Percentiles rank a stretch among this genome's conserved stretches.
These are phyloP conservation scores for Myripristis murdjan DNA, from an alignment of 2,797 vertebrate genomes.

Conservation along the genomic window DNA sequence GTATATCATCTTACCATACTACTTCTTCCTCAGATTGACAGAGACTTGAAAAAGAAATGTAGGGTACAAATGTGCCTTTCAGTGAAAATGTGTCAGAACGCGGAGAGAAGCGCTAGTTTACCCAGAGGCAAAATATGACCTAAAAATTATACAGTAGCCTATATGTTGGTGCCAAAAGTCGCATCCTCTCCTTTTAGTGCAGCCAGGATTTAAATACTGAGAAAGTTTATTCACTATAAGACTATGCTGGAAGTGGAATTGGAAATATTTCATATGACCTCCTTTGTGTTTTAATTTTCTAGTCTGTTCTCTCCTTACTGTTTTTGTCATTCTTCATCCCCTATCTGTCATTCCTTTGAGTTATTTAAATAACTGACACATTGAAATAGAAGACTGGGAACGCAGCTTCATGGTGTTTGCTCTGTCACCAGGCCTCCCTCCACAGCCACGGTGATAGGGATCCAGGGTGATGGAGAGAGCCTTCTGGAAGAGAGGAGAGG, in stretches of 20 bases:
- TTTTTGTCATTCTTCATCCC: background rate
- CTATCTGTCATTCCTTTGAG: background rate
- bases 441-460: constrained; percentile 92
- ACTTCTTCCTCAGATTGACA: background rate
- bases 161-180: constrained; percentile 20
- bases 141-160: constrained; percentile 43
- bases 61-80: constrained; percentile 3
- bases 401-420: constrained; percentile 33
- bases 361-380: constrained; percentile 1
- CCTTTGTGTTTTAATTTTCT: background rate
- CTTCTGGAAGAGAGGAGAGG: constrained; percentile 93
- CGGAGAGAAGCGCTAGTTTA: constrained; percentile 4
- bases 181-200: constrained; percentile 10
- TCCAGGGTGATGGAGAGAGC: constrained; percentile 92
- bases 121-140: constrained; percentile 45
- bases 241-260: too few species aligned
- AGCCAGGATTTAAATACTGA: background rate
- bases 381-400: constrained; percentile 13
- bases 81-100: constrained; percentile 14
- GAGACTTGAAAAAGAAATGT: background rate
- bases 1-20: background rate
- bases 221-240: background rate
- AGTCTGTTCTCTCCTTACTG: background rate
- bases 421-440: constrained; percentile 90
- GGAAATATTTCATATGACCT: too few species aligned